Evolutionary conservation across 2,797 vertebrate species (phyloP).

Genomic region (Pitangus sulphuratus): DNA sequence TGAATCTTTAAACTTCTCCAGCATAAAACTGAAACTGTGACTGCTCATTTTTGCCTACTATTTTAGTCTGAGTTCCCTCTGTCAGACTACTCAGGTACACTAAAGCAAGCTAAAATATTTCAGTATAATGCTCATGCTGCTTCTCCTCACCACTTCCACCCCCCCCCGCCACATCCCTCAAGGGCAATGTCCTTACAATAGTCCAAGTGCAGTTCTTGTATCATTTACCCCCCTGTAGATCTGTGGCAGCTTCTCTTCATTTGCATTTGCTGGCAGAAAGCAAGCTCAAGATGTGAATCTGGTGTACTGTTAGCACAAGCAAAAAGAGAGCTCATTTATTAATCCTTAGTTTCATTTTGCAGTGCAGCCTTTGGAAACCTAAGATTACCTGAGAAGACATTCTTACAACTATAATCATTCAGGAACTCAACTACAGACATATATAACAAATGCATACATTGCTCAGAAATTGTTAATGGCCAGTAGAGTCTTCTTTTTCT

Average conservation of each 20-base stretch:
- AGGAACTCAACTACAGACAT: conserved; percentile 48
- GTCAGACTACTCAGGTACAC: background rate
- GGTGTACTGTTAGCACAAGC: background rate
- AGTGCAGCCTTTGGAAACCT: conserved; percentile 16
- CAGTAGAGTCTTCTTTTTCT: conserved; percentile 11
- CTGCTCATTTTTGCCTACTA: background rate
- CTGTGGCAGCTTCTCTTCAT: background rate
- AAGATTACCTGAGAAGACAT: conserved; percentile 51
- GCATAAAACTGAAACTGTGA: background rate
- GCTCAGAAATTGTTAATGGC: conserved; percentile 4
- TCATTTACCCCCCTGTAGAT: background rate
- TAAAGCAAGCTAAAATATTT: background rate
- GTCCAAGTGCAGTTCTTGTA: background rate
- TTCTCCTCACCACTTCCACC: background rate
- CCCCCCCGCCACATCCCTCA: background rate
- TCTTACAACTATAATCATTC: conserved; percentile 54
- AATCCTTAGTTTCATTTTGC: conserved; percentile 54
- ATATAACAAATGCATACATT: conserved; percentile 22
- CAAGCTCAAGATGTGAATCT: conserved; percentile 6
- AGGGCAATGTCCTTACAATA: background rate
- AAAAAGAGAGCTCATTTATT: conserved; percentile 47
- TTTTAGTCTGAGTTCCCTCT: background rate
- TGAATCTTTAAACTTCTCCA: background rate
- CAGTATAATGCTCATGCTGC: background rate
- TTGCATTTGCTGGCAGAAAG: background rate